Base-by-base conservation (phyloP, 1,140 invertebrate species). In the Neodiprion lecontei region DNA sequence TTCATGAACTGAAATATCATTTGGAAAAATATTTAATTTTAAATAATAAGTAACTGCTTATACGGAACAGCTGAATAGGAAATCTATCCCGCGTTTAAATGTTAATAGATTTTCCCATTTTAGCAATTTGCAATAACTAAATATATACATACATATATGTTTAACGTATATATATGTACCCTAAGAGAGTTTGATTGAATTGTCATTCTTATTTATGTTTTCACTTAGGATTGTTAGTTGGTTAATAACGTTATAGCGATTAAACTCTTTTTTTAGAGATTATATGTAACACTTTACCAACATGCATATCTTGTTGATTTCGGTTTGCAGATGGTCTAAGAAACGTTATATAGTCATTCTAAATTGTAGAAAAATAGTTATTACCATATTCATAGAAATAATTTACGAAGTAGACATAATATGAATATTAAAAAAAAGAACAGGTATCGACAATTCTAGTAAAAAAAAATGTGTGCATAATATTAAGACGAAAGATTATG, bases 301-400 rank as follows among this genome's bases (percentile, higher is more conserved):
- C 4, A 61, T 73, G 77, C 80, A 81, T 83, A 81, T 79, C 78
- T 72, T 74, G 79, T 81, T 80, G 82, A 82, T 83, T 83, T 72
- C 77, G 76, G 70, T 77, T 79, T 80, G 78, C 76, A 82, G 73
- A 83, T 80, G 75, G 77, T 81, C 76, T 84, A 83, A 77, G 66
- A 28, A 79, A 76, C 79, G 82, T 84, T 84, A 84, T 81, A 74
- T 81, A 81, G 80, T 79, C 79, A 69, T 72, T 82, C 75, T 76
- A 78, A 74, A 72, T 47, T 28, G 69, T 50, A 77, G 70, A 77
- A 76, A 72, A 67, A 80, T 71, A 71, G 14, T 69, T 69, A 69
- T n/a, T 69, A 17, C 7, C 17, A 69, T n/a, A 48, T 71, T 7
- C 14, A 17, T 71, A 71, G 70, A 48, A 71, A 71, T 50, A 48